Percentiles rank a stretch among this genome's conserved stretches.
Evolutionary conservation across 1,140 invertebrate species (phyloP).

Genomic region (Zaprionus inermis): DNA sequence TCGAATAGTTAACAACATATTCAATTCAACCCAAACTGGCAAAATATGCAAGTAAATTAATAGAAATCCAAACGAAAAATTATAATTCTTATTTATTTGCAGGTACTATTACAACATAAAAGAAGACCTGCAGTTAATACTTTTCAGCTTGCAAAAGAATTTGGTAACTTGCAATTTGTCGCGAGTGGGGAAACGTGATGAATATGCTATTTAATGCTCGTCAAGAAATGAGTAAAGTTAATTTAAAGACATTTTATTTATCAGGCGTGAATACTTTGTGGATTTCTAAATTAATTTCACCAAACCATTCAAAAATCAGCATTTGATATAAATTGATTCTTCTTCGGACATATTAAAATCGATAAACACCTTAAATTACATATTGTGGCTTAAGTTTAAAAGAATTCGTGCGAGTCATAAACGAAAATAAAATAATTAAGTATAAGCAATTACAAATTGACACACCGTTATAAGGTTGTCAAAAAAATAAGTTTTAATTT

Average conservation of each 20-base stretch:
- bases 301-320: background rate
- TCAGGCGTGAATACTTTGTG: background rate
- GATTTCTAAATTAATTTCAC: background rate
- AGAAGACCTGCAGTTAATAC: background rate
- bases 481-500: constrained; percentile 35
- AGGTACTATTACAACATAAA: background rate
- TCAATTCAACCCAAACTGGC: background rate
- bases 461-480: constrained; percentile 22
- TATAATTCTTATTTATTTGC: background rate
- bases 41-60: background rate
- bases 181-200: constrained; percentile 22
- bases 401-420: background rate
- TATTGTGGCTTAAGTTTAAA: background rate
- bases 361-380: background rate
- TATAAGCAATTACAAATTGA: constrained; percentile 1
- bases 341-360: background rate
- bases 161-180: background rate
- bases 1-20: background rate
- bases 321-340: background rate
- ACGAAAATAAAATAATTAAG: background rate
- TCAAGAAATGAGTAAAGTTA: constrained; percentile 39
- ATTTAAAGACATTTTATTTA: constrained; percentile 3
- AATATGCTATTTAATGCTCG: constrained; percentile 35
- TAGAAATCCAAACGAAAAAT: background rate
- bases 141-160: background rate